These are phyloP conservation scores for Lottia gigantea DNA, from an alignment of 2,888 invertebrate genomes.

Conservation along the genomic window DNA sequence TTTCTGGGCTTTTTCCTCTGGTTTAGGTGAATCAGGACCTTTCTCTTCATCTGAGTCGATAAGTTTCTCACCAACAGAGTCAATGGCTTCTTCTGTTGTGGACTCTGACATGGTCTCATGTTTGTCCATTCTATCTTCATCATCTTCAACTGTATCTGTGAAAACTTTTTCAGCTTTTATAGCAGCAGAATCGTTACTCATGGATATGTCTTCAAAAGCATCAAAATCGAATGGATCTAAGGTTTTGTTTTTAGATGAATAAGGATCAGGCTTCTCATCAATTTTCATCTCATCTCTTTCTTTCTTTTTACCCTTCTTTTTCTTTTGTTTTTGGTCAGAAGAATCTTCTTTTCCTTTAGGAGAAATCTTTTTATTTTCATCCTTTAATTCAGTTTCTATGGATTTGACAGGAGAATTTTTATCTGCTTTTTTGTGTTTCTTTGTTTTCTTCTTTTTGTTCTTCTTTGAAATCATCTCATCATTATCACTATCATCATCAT, in stretches of 20 bases:
- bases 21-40: constrained; percentile 2
- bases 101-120: constrained; percentile 19
- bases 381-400: not conserved
- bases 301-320: constrained; percentile 21
- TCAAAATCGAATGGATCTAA: not conserved
- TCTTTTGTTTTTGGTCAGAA: constrained; percentile 18
- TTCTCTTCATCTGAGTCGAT: constrained; percentile 2
- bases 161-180: constrained; percentile 2
- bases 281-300: not conserved
- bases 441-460: constrained; percentile 20
- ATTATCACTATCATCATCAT: constrained; percentile 20
- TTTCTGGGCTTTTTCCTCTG: not conserved
- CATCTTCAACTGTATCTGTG: constrained; percentile 23
- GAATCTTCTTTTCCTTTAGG: constrained; percentile 18
- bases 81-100: constrained; percentile 1
- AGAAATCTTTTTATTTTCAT: constrained; percentile 5
- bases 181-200: not conserved
- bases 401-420: constrained; percentile 11
- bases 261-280: constrained; percentile 1
- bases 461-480: constrained; percentile 6
- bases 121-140: constrained; percentile 27
- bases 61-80: constrained; percentile 1
- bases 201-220: constrained; percentile 12
- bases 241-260: constrained; percentile 10
- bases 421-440: constrained; percentile 19